Conservation (phyloP, 2,797 vertebrate species). For the Epinephelus malabaricus region DNA sequence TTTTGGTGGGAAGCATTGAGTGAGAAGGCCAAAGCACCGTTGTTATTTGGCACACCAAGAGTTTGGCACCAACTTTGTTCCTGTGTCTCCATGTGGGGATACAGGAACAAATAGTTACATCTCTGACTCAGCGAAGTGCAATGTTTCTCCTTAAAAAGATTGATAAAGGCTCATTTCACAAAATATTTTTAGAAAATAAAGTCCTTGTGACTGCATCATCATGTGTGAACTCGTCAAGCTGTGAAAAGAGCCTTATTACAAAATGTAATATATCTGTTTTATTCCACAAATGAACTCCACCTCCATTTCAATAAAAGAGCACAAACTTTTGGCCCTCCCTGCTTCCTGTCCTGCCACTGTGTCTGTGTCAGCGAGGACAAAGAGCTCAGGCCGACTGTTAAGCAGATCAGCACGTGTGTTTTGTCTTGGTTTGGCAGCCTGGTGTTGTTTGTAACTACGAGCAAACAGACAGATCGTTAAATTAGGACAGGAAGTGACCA, state of each 20-base stretch:
- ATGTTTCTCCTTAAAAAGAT: neutral
- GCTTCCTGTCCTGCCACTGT: constrained; percentile 6
- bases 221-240: neutral
- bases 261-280: neutral
- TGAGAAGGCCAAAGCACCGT: neutral
- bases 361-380: constrained; percentile 60
- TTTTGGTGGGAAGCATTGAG: neutral
- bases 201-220: neutral
- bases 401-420: constrained; percentile 51
- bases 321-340: neutral
- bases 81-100: neutral
- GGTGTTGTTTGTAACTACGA: constrained; percentile 21
- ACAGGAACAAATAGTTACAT: neutral
- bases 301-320: neutral
- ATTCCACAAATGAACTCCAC: neutral
- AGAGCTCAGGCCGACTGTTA: constrained; percentile 59
- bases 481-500: constrained; percentile 33
- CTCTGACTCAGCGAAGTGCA: neutral
- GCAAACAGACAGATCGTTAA: constrained; percentile 30
- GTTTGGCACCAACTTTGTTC: constrained; percentile 6
- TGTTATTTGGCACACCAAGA: constrained; percentile 2
- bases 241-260: neutral
- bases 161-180: neutral
- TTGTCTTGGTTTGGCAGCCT: constrained; percentile 31
- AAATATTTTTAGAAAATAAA: neutral